Evolutionary conservation across 2,888 invertebrate species (phyloP).

Genomic region (Heliconius cydno): DNA sequence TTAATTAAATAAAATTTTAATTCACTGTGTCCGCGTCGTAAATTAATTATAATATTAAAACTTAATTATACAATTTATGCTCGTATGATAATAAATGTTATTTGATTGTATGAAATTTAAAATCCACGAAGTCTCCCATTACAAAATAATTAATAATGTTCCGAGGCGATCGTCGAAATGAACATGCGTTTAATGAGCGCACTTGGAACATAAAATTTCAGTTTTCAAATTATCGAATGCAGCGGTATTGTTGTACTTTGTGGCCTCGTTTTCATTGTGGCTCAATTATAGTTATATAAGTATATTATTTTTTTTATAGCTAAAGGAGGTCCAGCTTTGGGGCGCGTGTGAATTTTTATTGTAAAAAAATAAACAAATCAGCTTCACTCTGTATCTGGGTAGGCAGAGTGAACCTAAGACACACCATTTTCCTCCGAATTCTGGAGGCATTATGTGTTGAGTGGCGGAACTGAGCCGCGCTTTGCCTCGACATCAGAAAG

Average conservation of each 20-base stretch:
- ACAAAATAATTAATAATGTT: slow-evolving; percentile 23
- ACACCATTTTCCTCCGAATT: no score
- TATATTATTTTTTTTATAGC: neutral
- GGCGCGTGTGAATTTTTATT: neutral
- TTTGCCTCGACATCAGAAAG: no score
- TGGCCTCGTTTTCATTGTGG: slow-evolving; percentile 17
- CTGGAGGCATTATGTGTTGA: no score
- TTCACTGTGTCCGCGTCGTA: no score
- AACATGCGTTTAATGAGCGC: slow-evolving; percentile 34
- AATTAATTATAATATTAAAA: slow-evolving; percentile 11
- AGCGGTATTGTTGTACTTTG: slow-evolving; percentile 21
- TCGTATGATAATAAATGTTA: neutral
- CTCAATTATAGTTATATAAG: neutral
- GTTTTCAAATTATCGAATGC: slow-evolving; percentile 17
- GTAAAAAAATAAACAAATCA: no score
- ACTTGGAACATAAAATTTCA: slow-evolving; percentile 20
- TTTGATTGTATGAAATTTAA: slow-evolving; percentile 20
- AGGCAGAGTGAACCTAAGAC: no score
- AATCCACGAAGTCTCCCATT: slow-evolving; percentile 17
- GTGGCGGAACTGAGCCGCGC: no score
- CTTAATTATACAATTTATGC: neutral
- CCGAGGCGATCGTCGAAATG: slow-evolving; percentile 30
- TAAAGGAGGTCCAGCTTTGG: neutral
- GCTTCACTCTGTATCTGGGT: no score
- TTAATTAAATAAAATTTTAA: neutral